Evolutionary conservation across 2,888 invertebrate species (phyloP).

Genomic region (Acheta domesticus): DNA sequence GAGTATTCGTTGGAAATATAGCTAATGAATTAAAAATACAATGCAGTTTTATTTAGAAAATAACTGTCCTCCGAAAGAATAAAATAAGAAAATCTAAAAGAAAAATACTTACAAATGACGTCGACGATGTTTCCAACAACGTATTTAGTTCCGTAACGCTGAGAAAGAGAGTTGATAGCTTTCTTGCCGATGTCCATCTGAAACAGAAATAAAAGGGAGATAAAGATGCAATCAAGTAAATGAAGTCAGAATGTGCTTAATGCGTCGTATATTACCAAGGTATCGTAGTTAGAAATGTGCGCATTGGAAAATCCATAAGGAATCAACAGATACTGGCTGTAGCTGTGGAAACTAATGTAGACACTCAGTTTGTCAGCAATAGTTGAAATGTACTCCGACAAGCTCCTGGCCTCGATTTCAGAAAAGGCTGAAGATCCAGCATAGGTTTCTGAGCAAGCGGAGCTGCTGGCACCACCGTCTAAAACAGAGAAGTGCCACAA

Average conservation of each 20-base stretch:
- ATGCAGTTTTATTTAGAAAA: too few species aligned
- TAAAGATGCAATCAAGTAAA: background rate
- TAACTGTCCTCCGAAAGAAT: too few species aligned
- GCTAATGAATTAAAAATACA: too few species aligned
- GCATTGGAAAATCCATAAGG: slow-evolving; percentile 62
- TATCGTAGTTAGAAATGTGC: slow-evolving; percentile 57
- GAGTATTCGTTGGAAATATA: too few species aligned
- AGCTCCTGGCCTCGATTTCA: slow-evolving; percentile 53
- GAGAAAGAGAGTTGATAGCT: slow-evolving; percentile 52
- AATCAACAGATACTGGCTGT: slow-evolving; percentile 63
- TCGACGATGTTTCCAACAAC: slow-evolving; percentile 59
- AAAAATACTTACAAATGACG: slow-evolving; percentile 53
- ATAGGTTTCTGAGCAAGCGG: slow-evolving; percentile 60
- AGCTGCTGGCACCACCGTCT: slow-evolving; percentile 56
- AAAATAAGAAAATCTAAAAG: too few species aligned
- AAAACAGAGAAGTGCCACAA: slow-evolving; percentile 38
- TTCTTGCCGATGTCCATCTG: slow-evolving; percentile 47
- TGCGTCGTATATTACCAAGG: slow-evolving; percentile 50
- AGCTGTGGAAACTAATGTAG: slow-evolving; percentile 73
- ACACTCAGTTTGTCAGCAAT: slow-evolving; percentile 54
- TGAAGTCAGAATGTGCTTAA: background rate
- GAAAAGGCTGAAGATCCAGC: slow-evolving; percentile 59
- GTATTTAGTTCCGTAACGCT: slow-evolving; percentile 59
- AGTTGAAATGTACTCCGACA: slow-evolving; percentile 52
- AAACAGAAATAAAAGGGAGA: background rate